phyloP scores from a whole-genome alignment of 2,888 invertebrate species.

The Cephus sareptanus region DNA sequence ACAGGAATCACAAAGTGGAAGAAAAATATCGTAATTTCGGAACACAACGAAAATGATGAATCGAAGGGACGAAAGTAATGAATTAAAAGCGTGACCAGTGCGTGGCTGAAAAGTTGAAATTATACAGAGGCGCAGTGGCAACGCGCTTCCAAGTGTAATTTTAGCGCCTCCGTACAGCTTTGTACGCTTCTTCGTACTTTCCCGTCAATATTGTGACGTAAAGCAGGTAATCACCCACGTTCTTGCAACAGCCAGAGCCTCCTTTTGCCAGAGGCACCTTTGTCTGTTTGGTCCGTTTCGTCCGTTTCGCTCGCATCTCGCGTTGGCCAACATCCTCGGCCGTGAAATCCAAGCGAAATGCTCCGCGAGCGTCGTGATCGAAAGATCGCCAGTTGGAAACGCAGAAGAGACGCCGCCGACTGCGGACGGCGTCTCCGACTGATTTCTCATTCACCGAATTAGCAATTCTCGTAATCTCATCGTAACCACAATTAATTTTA shows the following conservation, averaged over 20 bases:
- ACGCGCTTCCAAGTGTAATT: conserved; percentile 37
- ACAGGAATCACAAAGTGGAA: no score
- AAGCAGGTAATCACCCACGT: conserved; percentile 38
- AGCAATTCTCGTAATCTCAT: neutral
- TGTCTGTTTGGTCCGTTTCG: no score
- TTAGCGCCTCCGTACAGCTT: neutral
- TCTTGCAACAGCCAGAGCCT: conserved; percentile 35
- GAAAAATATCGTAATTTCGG: no score
- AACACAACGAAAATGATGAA: no score
- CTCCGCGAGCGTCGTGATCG: neutral
- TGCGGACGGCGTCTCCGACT: no score
- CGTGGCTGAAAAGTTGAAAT: no score
- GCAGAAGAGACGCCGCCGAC: no score
- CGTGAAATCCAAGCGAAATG: conserved; percentile 14
- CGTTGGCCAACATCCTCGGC: conserved; percentile 16
- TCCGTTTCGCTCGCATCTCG: neutral
- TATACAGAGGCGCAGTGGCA: conserved; percentile 29
- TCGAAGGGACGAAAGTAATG: no score
- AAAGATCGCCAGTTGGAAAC: neutral
- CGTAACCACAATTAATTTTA: neutral
- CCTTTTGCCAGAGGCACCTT: conserved; percentile 16
- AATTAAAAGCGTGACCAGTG: no score
- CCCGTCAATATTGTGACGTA: conserved; percentile 39
- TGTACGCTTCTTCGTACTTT: conserved; percentile 27
- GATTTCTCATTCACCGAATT: neutral